A percentile compares a stretch with the other conserved stretches of the same genome.
Evolutionary conservation across 2,797 vertebrate species (phyloP).

Genomic region (Cyprinella venusta): DNA sequence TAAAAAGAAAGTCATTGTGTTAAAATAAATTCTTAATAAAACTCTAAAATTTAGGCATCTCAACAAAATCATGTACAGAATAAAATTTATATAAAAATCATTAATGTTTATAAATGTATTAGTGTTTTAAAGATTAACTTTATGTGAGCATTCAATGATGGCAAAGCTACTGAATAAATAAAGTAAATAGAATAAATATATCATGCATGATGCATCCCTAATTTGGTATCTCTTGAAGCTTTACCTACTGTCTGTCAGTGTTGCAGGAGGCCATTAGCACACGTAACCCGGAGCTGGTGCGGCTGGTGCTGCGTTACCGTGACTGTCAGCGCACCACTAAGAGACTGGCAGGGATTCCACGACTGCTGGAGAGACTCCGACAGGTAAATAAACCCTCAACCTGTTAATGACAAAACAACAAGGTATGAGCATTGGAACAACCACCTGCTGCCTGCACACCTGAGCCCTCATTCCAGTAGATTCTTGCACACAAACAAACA

Average conservation of each 20-base stretch:
- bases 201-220: not conserved
- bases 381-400: constrained; percentile 78
- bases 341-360: constrained; percentile 92
- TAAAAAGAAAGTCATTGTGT: not conserved
- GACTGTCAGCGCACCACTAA: constrained; percentile 96
- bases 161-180: not conserved
- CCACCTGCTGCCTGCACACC: constrained; percentile 38
- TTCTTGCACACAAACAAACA: not conserved
- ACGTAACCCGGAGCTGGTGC: constrained; percentile 90
- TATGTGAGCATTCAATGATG: not conserved
- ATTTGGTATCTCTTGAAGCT: constrained; percentile 20
- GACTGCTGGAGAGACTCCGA: constrained; percentile 91
- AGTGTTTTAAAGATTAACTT: not conserved
- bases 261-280: constrained; percentile 97
- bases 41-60: not conserved
- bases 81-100: not conserved
- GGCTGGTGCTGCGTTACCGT: constrained; percentile 91
- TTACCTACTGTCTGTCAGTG: constrained; percentile 71
- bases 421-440: not conserved
- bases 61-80: too few species aligned
- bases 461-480: constrained; percentile 43
- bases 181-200: not conserved
- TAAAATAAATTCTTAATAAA: not conserved
- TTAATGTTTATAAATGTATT: not conserved
- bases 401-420: constrained; percentile 24